Base-by-base conservation (phyloP, 2,888 invertebrate genomes). In the Drosophila nigricruria region DNA sequence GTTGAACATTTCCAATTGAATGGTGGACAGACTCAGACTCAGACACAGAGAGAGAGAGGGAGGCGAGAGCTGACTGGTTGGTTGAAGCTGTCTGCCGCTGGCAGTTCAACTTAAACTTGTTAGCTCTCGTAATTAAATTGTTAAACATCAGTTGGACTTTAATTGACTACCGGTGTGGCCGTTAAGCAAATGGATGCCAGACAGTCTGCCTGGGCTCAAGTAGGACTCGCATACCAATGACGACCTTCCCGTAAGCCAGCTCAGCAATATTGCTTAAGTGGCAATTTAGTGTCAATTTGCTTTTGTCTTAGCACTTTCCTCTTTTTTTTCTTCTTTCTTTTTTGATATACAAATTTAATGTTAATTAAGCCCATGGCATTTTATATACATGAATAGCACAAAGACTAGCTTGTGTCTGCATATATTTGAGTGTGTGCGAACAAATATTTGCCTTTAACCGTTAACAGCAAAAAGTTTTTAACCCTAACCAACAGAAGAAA, bases 111-210 rank as follows among this genome's bases (percentile, higher is more conserved):
- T 79, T 86, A 82, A 82, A 74, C 88, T 84, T 82, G 82, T 86
- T 86, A 85, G 81, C 81, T 82, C 79, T 78, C 60, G 79, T 91
- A 91, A 91, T 91, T 91, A 89, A 91, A 91, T 89, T 80, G 82
- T 90, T 83, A 77, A 90, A 83, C 85, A 81, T 76, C 79, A 85
- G 83, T 89, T 89, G 77, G 79, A 81, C 82, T 90, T 91, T 87
- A 91, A 90, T 89, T 90, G 90, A 83, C 85, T 87, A 67, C 68
- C 71, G 75, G 66, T 72, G 61, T 59, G 65, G 75, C 40, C 63
- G 54, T 56, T 60, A 60, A 64, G 63, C 65, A 52, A 67, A 68
- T 43, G 60, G 56, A 23, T 34, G 58, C 18, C 52, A 42, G 61
- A 56, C 40, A 30, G 34, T 36, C 47, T 36, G 47, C 16, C 36